A percentile compares a stretch with the other conserved stretches of the same genome.
Conservation (phyloP, 2,888 invertebrate species). For the Trachelus troglodyta region DNA sequence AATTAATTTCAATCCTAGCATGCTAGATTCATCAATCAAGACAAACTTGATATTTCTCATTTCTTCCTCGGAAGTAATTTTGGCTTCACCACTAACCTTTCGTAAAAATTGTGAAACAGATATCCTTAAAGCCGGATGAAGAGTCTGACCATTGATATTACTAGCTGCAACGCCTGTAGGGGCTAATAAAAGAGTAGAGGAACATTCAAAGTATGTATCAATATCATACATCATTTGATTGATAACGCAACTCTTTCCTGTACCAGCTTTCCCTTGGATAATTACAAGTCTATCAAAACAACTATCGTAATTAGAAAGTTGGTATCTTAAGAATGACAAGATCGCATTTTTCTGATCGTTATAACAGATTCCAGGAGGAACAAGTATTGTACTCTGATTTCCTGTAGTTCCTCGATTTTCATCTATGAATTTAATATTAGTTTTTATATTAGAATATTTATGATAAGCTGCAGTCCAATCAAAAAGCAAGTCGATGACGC, state of each 20-base stretch:
- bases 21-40: slow-evolving; percentile 17
- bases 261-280: slow-evolving; percentile 17
- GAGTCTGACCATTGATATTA: too few relatives aligned
- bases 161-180: slow-evolving; percentile 13
- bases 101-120: too few relatives aligned
- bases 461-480: slow-evolving; percentile 17
- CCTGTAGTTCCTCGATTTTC: too few relatives aligned
- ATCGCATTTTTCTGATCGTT: too few relatives aligned
- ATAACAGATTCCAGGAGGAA: too few relatives aligned
- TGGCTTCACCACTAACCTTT: too few relatives aligned
- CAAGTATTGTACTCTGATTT: too few relatives aligned
- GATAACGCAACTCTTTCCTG: slow-evolving; percentile 14
- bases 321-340: slow-evolving; percentile 16
- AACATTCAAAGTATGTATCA: slow-evolving; percentile 17
- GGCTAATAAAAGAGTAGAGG: slow-evolving; percentile 15
- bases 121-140: too few relatives aligned
- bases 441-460: slow-evolving; percentile 19
- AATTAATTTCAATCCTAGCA: slow-evolving; percentile 18
- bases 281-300: slow-evolving; percentile 16
- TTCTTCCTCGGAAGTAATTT: too few relatives aligned
- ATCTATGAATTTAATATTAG: too few relatives aligned
- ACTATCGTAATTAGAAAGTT: slow-evolving; percentile 19
- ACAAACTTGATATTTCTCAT: slow-evolving; percentile 13
- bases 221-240: slow-evolving; percentile 20
- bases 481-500: slow-evolving; percentile 17